Evolutionary conservation across 2,888 invertebrate genomes (phyloP), one percentile per base, ranked within the genome.

Genomic region (Catocala nupta): DNA sequence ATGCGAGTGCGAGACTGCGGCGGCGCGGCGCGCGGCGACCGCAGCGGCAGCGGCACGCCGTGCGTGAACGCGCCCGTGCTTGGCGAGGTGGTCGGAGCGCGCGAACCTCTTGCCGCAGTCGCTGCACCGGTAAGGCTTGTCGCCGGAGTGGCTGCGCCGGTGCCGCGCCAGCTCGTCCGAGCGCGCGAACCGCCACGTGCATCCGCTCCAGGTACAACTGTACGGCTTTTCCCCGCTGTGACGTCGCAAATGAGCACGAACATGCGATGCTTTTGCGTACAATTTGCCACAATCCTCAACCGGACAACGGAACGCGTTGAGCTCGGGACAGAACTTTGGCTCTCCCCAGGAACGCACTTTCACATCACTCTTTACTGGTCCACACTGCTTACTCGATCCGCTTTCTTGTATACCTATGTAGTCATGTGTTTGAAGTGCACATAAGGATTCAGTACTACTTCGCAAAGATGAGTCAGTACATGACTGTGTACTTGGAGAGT

Each of bases 161-260:
- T 99, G 99, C 16, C 99, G 95, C 2, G 98, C 98, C 71, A 99
- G 91, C 90, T 99, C 99, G 87, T 99, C 99, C 0, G 99, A 99
- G 62, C 99, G 95, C 13, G 98, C 98, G 93, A 99, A 99, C 75
- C 97, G 95, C 99, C 99, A 99, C 42, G 96, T 96, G 88, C 99
- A 99, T 49, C 97, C 97, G 5, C 96, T 94, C 96, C 97, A 97
- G 59, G 95, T 96, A 85, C 97, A 97, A 8, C 94, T 92, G 82
- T 96, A 97, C 0, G 97, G 97, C 81, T 97, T 96, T 84, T 97
- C 97, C 0, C 98, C 98, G 13, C 96, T 96, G 88, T 98, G 98
- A 36, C 98, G 95, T 11, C 98, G 95, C 71, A 98, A 88, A 83
- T 98, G 98, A 7, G 98, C 98, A 80, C 98, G 97, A 47, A 98